Evolutionary conservation across 2,113 vertebrate species (phyloP).

Genomic region (Prunella himalayana): DNA sequence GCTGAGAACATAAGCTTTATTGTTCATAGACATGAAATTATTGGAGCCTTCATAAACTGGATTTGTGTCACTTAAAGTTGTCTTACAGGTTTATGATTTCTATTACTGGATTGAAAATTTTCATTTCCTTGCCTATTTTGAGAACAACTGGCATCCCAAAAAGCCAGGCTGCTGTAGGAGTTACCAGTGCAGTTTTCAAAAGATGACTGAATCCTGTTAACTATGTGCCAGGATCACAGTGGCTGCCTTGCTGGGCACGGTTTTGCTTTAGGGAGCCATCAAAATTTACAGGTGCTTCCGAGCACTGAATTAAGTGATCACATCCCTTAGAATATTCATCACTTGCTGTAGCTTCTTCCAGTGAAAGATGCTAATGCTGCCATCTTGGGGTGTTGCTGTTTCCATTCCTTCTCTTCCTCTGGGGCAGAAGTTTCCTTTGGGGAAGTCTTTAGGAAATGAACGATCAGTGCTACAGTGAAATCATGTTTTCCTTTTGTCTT

Average conservation of each 20-base stretch:
- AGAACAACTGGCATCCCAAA: background rate
- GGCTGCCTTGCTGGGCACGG: background rate
- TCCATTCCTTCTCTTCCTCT: background rate
- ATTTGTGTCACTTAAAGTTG: background rate
- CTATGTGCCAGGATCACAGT: background rate
- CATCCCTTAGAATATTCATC: background rate
- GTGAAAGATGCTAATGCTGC: background rate
- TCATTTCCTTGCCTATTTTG: background rate
- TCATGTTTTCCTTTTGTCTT: background rate
- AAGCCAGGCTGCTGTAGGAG: background rate
- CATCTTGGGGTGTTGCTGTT: background rate
- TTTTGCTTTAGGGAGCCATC: background rate
- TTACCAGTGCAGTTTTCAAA: background rate
- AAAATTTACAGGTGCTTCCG: background rate
- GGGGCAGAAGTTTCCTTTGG: background rate
- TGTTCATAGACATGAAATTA: background rate
- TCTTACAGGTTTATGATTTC: background rate
- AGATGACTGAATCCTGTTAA: background rate
- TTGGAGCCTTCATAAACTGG: background rate
- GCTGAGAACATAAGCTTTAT: background rate
- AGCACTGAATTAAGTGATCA: background rate
- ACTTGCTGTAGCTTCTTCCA: background rate
- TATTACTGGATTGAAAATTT: background rate
- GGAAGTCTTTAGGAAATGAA: background rate
- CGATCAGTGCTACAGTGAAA: rapidly evolving